phyloP scores from a whole-genome alignment of 2,113 vertebrate species.

The Percina caprodes region DNA sequence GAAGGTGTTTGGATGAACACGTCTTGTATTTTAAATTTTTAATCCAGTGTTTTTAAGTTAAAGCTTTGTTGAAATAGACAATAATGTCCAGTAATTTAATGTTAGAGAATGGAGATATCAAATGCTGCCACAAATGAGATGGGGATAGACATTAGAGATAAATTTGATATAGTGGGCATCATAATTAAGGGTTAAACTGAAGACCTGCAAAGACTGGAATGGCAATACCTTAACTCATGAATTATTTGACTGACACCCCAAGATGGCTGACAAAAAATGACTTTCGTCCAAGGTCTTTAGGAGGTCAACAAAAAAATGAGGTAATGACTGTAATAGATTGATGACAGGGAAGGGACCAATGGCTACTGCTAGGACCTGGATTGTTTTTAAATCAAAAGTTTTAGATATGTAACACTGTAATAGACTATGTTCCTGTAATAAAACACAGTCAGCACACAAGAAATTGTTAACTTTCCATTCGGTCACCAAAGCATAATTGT shows the following conservation, averaged over 20 bases:
- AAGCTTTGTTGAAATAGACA: background rate
- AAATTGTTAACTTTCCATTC: background rate
- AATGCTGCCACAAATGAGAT: background rate
- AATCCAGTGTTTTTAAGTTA: too few relatives aligned
- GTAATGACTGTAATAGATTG: background rate
- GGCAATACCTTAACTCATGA: background rate
- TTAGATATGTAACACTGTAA: background rate
- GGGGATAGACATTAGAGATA: background rate
- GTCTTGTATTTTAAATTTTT: too few relatives aligned
- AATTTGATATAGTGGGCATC: background rate
- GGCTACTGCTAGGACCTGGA: background rate
- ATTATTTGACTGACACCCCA: background rate
- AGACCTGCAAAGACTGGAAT: background rate
- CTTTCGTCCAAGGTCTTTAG: background rate
- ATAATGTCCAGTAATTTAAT: background rate
- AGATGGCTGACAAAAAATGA: constrained; percentile 5
- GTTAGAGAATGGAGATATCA: background rate
- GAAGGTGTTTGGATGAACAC: too few relatives aligned
- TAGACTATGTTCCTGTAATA: background rate
- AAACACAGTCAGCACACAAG: background rate
- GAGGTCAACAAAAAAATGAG: background rate
- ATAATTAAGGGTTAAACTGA: background rate
- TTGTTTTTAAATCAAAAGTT: background rate
- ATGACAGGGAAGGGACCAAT: too few relatives aligned
- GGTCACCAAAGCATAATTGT: background rate